phyloP scores from a whole-genome alignment of 2,113 vertebrate species.

The Cacatua alba region DNA sequence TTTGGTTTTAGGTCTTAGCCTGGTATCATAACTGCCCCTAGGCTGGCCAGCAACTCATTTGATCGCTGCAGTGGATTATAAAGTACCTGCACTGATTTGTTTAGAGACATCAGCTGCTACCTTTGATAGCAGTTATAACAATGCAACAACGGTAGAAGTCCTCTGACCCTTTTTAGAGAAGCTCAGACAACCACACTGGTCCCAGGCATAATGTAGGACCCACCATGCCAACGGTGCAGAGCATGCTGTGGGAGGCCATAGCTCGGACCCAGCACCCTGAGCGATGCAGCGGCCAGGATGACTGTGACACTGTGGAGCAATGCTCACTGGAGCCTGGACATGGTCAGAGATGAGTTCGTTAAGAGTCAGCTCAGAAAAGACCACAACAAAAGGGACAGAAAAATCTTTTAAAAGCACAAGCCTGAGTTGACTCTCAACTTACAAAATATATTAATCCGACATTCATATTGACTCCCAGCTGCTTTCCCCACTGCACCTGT shows the following conservation, averaged over 20 bases:
- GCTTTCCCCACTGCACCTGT: neutral
- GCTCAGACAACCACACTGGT: neutral
- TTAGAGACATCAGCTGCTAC: neutral
- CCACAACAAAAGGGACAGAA: neutral
- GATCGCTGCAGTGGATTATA: neutral
- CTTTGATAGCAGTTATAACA: neutral
- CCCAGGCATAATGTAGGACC: neutral
- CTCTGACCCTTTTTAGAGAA: neutral
- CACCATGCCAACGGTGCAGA: fast-evolving
- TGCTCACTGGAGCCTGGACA: fast-evolving
- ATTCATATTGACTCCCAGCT: neutral
- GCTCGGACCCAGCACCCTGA: neutral
- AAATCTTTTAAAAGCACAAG: neutral
- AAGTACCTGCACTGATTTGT: neutral
- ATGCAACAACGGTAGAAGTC: neutral
- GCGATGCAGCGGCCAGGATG: fast-evolving
- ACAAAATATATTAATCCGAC: neutral
- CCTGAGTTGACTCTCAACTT: neutral
- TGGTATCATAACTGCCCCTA: neutral
- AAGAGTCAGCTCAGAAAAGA: neutral
- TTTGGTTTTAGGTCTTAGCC: neutral
- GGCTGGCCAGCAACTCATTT: neutral
- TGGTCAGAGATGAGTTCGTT: neutral
- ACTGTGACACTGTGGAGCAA: fast-evolving
- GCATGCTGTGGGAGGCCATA: neutral